A percentile compares a stretch with the other conserved stretches of the same genome.
These are phyloP conservation scores for Lacanobia oleracea DNA, from an alignment of 2,888 invertebrate genomes.

Conservation along the genomic window DNA sequence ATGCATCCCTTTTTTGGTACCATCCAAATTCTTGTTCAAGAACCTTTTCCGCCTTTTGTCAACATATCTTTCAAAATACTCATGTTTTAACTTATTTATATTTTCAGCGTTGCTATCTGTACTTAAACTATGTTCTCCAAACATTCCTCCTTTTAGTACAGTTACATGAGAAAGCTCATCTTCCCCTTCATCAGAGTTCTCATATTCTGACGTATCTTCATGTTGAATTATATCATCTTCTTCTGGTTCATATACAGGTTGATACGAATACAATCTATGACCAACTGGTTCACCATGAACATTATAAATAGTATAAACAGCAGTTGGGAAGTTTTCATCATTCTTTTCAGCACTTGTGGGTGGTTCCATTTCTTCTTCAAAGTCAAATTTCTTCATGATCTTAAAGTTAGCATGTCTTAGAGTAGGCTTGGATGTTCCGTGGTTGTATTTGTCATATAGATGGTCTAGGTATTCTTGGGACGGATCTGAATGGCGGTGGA, in stretches of 20 bases:
- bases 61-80: conserved; percentile 86
- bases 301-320: conserved; percentile 87
- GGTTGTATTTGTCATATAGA: conserved; percentile 87
- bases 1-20: conserved; percentile 73
- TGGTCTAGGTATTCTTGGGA: conserved; percentile 79
- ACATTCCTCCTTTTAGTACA: conserved; percentile 86
- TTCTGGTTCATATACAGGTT: conserved; percentile 88
- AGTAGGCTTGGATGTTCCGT: conserved; percentile 83
- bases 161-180: conserved; percentile 81
- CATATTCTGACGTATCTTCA: conserved; percentile 80
- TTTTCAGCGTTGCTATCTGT: conserved; percentile 74
- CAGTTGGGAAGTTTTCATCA: conserved; percentile 83
- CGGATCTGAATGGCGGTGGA: conserved; percentile 76
- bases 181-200: conserved; percentile 76
- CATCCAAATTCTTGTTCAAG: conserved; percentile 77
- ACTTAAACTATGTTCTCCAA: conserved; percentile 74
- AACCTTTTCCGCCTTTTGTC: conserved; percentile 86
- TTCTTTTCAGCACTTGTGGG: conserved; percentile 71
- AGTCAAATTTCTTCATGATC: conserved; percentile 86
- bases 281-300: conserved; percentile 88
- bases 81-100: conserved; percentile 85
- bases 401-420: conserved; percentile 87
- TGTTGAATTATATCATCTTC: conserved; percentile 80
- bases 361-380: conserved; percentile 77
- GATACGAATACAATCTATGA: conserved; percentile 86